These are phyloP conservation scores for Dolichotis patagonum DNA, from an alignment of 2,113 vertebrate species.

Conservation along the genomic window DNA sequence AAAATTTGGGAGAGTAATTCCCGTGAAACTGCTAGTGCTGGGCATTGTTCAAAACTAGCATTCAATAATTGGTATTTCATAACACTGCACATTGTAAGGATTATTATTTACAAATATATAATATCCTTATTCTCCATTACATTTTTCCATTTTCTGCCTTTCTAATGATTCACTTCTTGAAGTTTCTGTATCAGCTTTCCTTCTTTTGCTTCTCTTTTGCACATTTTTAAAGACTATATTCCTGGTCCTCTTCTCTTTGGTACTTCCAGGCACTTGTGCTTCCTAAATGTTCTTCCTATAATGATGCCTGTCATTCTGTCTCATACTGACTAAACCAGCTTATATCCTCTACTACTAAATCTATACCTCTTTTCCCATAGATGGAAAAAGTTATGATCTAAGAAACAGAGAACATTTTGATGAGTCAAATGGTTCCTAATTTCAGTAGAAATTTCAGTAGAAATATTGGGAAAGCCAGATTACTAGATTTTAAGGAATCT, in stretches of 20 bases:
- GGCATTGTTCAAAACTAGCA: neutral
- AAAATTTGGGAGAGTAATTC: neutral
- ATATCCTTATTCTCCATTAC: neutral
- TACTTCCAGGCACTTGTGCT: neutral
- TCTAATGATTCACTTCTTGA: neutral
- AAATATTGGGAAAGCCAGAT: neutral
- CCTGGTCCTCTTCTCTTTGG: neutral
- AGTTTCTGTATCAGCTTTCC: neutral
- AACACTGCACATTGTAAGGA: neutral
- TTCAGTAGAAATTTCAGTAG: neutral
- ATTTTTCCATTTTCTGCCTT: neutral
- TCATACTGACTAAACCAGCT: neutral
- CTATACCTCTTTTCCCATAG: too few relatives aligned
- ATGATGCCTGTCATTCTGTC: neutral
- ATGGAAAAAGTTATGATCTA: neutral
- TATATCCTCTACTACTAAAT: neutral
- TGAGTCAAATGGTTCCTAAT: neutral
- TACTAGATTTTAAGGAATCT: neutral
- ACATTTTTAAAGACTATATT: neutral
- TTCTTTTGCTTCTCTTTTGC: accelerated
- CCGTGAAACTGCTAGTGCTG: neutral
- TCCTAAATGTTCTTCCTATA: neutral
- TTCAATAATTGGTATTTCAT: neutral
- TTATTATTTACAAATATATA: neutral
- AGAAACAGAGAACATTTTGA: neutral